phyloP scores from a whole-genome alignment of 2,888 invertebrate genomes.

The Oligia latruncula region DNA sequence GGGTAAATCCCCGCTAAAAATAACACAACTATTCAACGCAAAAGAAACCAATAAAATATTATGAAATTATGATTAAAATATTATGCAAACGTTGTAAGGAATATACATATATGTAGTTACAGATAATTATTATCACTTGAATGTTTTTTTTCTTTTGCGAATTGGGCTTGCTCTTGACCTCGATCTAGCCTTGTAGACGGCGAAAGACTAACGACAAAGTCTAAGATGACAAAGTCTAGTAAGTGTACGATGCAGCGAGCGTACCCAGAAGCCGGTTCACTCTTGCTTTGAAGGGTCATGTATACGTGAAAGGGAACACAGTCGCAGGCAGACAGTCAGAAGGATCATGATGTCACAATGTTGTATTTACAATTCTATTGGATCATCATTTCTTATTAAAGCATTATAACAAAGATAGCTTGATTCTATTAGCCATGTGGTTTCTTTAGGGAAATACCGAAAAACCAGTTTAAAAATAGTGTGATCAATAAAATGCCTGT shows the following conservation, averaged over 20 bases:
- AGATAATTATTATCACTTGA: background rate
- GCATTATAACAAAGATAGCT: background rate
- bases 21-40: no score
- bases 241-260: background rate
- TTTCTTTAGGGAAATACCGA: background rate
- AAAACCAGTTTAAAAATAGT: background rate
- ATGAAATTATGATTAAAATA: slow-evolving; percentile 14
- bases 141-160: background rate
- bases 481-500: no score
- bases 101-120: background rate
- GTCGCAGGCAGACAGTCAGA: no score
- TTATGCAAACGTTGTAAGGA: slow-evolving; percentile 10
- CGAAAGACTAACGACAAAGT: no score
- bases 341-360: slow-evolving; percentile 1
- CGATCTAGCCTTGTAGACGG: background rate
- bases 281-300: background rate
- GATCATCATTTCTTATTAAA: background rate
- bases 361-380: background rate
- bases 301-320: background rate
- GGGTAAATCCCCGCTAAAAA: slow-evolving; percentile 29
- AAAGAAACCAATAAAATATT: background rate
- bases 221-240: no score
- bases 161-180: background rate
- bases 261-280: background rate
- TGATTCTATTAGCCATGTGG: background rate